phyloP scores from a whole-genome alignment of 2,797 vertebrate genomes.

The Trichosurus vulpecula region DNA sequence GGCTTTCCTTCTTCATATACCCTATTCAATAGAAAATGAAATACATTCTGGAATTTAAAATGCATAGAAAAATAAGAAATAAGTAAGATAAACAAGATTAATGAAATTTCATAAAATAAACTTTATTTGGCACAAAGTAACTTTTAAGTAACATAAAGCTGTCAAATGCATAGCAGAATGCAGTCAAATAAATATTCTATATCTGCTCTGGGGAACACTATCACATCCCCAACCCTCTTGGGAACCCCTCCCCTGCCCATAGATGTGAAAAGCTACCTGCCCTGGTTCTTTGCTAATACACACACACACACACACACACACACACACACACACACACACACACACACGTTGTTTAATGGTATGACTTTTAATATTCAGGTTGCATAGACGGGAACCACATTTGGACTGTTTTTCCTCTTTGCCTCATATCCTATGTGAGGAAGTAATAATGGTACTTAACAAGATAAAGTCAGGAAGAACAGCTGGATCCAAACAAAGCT shows the following conservation, averaged over 20 bases:
- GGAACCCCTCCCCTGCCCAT: not conserved
- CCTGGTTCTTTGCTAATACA: not conserved
- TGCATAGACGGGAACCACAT: not conserved
- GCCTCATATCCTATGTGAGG: not conserved
- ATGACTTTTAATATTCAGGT: not conserved
- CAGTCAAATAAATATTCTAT: no score
- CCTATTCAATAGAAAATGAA: not conserved
- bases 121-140: not conserved
- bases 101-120: not conserved
- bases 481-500: not conserved
- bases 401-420: not conserved
- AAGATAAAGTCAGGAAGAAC: not conserved
- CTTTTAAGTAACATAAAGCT: no score
- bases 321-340: no score
- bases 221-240: not conserved
- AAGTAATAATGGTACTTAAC: not conserved
- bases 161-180: no score
- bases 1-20: no score
- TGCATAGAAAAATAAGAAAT: not conserved
- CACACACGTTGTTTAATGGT: not conserved
- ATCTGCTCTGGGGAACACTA: no score
- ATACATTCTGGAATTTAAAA: not conserved
- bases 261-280: not conserved
- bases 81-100: not conserved
- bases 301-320: no score